Evolutionary conservation across 2,113 vertebrate species (phyloP).

Genomic region (Antigone vipio): DNA sequence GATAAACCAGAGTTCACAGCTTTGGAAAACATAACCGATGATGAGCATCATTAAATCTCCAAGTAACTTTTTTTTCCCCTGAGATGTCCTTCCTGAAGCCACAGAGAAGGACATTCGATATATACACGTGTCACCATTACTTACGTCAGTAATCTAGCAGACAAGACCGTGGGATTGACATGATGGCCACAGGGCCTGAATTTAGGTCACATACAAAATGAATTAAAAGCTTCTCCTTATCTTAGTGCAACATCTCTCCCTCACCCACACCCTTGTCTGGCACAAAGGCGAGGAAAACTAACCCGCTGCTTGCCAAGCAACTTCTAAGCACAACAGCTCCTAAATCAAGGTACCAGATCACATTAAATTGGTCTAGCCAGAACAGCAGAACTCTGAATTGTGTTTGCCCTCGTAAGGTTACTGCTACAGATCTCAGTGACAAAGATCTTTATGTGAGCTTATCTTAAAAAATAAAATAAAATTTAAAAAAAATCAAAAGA

Average conservation of each 20-base stretch:
- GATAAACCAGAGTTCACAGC: neutral
- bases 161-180: neutral
- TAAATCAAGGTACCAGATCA: neutral
- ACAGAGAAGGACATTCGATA: neutral
- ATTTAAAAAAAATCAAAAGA: neutral
- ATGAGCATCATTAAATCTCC: neutral
- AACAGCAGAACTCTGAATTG: neutral
- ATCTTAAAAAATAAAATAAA: neutral
- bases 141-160: slow-evolving; percentile 30
- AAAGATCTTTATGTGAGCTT: neutral
- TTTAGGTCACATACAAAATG: slow-evolving; percentile 23
- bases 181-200: slow-evolving; percentile 38
- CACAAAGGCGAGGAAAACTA: neutral
- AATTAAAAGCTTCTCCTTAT: slow-evolving; percentile 53
- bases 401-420: neutral
- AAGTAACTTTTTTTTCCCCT: neutral
- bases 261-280: neutral
- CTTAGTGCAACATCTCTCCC: neutral
- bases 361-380: neutral
- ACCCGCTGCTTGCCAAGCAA: neutral
- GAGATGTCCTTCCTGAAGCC: slow-evolving; percentile 22
- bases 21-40: neutral
- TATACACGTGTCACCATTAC: neutral
- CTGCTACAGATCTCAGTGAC: neutral
- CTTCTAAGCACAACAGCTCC: neutral